phyloP scores from a whole-genome alignment of 2,113 vertebrate species.

The Sinocyclocheilus grahami region DNA sequence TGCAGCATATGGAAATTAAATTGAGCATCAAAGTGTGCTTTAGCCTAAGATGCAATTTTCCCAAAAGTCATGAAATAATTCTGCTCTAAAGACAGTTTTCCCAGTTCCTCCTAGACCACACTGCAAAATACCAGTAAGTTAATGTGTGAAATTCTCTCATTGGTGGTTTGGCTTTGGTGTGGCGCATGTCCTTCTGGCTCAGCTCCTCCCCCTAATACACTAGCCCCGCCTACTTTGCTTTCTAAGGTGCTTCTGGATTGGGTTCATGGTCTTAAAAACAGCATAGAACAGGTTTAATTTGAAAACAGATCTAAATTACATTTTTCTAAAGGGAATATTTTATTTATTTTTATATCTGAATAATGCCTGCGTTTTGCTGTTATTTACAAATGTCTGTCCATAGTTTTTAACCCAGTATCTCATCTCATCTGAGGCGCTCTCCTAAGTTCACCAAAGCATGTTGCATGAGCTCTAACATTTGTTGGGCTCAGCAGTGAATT shows the following conservation, averaged over 20 bases:
- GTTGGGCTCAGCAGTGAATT: constrained; percentile 29
- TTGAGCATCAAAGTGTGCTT: background rate
- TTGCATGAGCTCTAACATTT: constrained; percentile 45
- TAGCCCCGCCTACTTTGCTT: constrained; percentile 35
- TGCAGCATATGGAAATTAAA: background rate
- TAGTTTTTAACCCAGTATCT: constrained; percentile 25
- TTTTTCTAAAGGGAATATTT: background rate
- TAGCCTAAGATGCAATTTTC: background rate
- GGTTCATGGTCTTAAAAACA: background rate
- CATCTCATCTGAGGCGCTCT: background rate
- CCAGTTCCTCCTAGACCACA: constrained; percentile 86
- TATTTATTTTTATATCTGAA: background rate
- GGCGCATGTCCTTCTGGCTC: constrained; percentile 55
- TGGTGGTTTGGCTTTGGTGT: constrained; percentile 59
- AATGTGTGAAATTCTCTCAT: constrained; percentile 57
- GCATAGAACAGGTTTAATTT: background rate
- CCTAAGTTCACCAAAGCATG: constrained; percentile 44
- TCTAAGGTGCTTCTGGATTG: constrained; percentile 7
- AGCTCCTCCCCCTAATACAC: constrained; percentile 31
- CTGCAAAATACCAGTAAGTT: constrained; percentile 94
- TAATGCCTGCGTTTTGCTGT: background rate
- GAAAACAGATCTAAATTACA: background rate
- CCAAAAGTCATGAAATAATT: constrained; percentile 39
- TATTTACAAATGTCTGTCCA: background rate
- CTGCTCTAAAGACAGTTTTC: constrained; percentile 85